Percentiles rank a stretch among this genome's conserved stretches.
Evolutionary conservation across 2,113 vertebrate genomes (phyloP).

Genomic region (Rhabdornis inornatus): DNA sequence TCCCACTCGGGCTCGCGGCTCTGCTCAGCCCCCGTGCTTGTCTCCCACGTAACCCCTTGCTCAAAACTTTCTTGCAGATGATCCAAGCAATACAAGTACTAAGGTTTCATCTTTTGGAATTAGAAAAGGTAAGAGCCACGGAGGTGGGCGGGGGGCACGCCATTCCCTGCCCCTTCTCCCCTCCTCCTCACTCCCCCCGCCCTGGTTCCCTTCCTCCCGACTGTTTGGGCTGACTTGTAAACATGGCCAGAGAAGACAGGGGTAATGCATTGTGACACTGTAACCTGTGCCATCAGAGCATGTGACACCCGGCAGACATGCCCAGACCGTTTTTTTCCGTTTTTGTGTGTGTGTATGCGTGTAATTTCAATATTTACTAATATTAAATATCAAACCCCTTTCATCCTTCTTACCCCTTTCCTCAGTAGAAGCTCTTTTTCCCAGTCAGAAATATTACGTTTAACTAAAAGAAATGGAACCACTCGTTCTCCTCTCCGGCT

Average conservation of each 20-base stretch:
- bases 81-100: slow-evolving; percentile 99
- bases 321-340: background rate
- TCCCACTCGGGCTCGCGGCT: background rate
- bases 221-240: background rate
- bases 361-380: background rate
- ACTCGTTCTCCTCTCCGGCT: background rate
- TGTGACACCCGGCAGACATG: slow-evolving; percentile 1
- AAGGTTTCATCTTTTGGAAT: slow-evolving; percentile 99
- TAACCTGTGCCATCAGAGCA: slow-evolving; percentile 33
- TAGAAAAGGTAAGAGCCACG: slow-evolving; percentile 93
- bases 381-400: background rate
- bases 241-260: background rate
- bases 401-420: background rate
- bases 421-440: background rate
- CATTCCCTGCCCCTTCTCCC: background rate
- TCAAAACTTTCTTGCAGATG: slow-evolving; percentile 86
- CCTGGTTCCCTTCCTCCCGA: too few species aligned
- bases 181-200: too few species aligned
- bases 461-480: background rate
- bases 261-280: background rate
- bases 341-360: background rate
- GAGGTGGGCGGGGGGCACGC: background rate
- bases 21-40: background rate
- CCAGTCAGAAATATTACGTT: background rate
- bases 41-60: slow-evolving; percentile 33